phyloP scores from a whole-genome alignment of 2,113 vertebrate genomes.

The Corapipo altera region DNA sequence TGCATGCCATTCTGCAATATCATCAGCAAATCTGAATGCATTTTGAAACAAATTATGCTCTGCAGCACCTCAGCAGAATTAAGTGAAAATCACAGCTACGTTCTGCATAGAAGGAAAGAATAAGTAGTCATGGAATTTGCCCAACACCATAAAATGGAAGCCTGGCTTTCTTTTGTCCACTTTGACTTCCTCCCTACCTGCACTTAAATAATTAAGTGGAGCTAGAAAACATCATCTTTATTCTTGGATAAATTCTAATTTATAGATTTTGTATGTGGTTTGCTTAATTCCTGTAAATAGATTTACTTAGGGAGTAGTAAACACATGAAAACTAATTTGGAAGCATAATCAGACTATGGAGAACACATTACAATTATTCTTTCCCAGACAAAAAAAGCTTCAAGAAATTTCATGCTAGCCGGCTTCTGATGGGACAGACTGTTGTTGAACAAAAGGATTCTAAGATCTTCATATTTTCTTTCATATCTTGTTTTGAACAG shows the following conservation, averaged over 20 bases:
- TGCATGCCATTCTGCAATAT: background rate
- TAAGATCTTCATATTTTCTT: background rate
- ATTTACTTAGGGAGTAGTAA: background rate
- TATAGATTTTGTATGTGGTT: background rate
- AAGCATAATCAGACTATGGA: background rate
- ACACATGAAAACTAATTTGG: background rate
- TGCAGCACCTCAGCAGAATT: background rate
- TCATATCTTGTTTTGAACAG: background rate
- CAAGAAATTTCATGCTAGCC: background rate
- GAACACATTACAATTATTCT: background rate
- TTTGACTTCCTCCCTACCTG: background rate
- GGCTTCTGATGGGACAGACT: background rate
- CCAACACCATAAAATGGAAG: background rate
- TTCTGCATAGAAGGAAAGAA: background rate
- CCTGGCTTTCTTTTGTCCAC: background rate
- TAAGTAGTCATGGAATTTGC: background rate
- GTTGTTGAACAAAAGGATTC: background rate
- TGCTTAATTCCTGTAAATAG: background rate
- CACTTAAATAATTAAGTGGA: background rate
- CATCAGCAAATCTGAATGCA: background rate
- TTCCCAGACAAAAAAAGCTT: background rate
- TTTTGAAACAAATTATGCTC: background rate
- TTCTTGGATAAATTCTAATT: background rate
- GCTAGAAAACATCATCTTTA: background rate
- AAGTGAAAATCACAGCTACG: background rate